These are phyloP conservation scores for Tychaedon coryphoeus DNA, from an alignment of 2,113 vertebrate species.

Conservation along the genomic window DNA sequence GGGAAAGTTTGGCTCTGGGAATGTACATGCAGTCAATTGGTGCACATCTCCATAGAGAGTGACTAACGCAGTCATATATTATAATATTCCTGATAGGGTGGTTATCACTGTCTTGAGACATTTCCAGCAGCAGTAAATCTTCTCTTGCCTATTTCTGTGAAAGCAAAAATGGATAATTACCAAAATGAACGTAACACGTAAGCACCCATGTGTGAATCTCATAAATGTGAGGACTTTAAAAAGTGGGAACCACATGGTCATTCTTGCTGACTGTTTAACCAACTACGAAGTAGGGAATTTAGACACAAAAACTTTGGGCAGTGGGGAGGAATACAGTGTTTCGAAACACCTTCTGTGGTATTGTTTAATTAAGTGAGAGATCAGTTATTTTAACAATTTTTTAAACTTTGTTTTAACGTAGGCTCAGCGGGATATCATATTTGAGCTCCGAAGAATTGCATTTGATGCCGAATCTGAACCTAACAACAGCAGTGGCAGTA, in stretches of 20 bases:
- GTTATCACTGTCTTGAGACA: background rate
- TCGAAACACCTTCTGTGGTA: background rate
- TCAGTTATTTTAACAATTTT: background rate
- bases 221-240: background rate
- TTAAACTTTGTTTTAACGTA: conserved; percentile 18
- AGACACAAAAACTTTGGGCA: background rate
- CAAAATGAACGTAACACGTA: background rate
- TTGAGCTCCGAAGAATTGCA: conserved; percentile 94
- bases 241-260: background rate
- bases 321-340: background rate
- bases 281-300: background rate
- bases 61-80: background rate
- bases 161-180: background rate
- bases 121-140: background rate
- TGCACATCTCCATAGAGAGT: background rate
- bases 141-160: background rate
- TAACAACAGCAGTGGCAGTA: conserved; percentile 90
- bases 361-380: background rate
- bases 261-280: background rate
- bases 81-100: background rate
- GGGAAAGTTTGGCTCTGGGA: background rate
- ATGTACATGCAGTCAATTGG: background rate
- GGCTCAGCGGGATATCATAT: conserved; percentile 98
- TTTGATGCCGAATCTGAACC: conserved; percentile 93
- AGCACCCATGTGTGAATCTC: background rate